phyloP scores from a whole-genome alignment of 2,888 invertebrate genomes.

The Xanthorhoe designata region DNA sequence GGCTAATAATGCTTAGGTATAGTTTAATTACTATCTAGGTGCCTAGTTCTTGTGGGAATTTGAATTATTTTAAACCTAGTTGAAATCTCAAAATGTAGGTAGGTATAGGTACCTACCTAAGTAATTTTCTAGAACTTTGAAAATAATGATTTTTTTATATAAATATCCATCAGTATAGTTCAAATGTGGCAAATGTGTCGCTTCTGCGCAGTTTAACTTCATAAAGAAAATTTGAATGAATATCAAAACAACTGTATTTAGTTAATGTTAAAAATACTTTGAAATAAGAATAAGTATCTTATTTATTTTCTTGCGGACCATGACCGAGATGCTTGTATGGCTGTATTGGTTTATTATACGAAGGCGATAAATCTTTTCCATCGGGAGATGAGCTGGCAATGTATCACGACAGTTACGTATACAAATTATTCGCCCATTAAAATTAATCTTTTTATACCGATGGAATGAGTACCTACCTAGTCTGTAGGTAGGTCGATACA shows the following conservation, averaged over 20 bases:
- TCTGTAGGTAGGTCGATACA: background rate
- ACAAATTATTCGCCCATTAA: slow-evolving; percentile 16
- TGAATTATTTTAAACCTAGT: too few relatives aligned
- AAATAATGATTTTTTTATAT: too few relatives aligned
- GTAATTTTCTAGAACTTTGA: too few relatives aligned
- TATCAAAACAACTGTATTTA: background rate
- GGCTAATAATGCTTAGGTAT: too few relatives aligned
- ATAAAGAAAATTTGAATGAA: too few relatives aligned
- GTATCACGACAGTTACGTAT: background rate
- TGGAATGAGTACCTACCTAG: background rate
- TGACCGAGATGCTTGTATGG: slow-evolving; percentile 37
- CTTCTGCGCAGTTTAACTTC: too few relatives aligned
- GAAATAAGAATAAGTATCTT: background rate
- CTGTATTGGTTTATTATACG: slow-evolving; percentile 41
- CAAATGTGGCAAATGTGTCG: too few relatives aligned
- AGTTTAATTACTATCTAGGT: too few relatives aligned
- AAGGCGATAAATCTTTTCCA: slow-evolving; percentile 33
- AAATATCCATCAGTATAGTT: too few relatives aligned
- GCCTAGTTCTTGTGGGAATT: too few relatives aligned
- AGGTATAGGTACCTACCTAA: too few relatives aligned
- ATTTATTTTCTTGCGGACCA: slow-evolving; percentile 14
- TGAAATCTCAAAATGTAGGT: too few relatives aligned
- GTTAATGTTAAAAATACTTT: background rate
- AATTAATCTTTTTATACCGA: slow-evolving; percentile 10
- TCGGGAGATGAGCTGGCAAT: slow-evolving; percentile 15